Evolutionary conservation across 2,113 vertebrate species (phyloP).

Genomic region (Phrynosoma blainvillii): DNA sequence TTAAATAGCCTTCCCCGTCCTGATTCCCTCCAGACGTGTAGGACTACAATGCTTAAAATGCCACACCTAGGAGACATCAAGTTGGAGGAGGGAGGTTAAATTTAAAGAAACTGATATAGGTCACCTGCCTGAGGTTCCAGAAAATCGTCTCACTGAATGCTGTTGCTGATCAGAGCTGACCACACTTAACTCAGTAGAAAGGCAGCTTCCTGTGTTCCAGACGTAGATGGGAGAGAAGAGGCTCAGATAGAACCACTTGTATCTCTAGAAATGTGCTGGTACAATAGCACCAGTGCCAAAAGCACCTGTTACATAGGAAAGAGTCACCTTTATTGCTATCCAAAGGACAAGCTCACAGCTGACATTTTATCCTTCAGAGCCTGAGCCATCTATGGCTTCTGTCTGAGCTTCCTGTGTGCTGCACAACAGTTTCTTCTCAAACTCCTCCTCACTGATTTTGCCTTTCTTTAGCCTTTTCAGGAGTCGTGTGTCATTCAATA

Average conservation of each 20-base stretch:
- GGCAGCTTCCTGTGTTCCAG: neutral
- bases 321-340: neutral
- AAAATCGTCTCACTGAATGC: no score
- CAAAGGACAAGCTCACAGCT: neutral
- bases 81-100: no score
- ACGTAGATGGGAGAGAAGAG: no score
- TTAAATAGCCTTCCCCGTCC: no score
- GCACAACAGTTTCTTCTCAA: conserved; percentile 84
- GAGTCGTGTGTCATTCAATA: conserved; percentile 90
- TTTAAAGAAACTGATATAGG: no score
- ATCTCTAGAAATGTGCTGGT: no score
- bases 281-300: neutral
- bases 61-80: no score
- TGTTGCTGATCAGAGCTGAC: no score
- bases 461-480: conserved; percentile 92
- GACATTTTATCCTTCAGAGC: conserved; percentile 39
- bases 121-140: no score
- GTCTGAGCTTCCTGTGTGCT: conserved; percentile 18
- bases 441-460: conserved; percentile 90
- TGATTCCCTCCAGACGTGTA: no score
- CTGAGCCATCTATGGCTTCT: neutral
- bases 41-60: no score
- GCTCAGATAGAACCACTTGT: no score
- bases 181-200: neutral
- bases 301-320: neutral